phyloP scores from a whole-genome alignment of 1,140 invertebrate genomes.

The Zophobas atratus region DNA sequence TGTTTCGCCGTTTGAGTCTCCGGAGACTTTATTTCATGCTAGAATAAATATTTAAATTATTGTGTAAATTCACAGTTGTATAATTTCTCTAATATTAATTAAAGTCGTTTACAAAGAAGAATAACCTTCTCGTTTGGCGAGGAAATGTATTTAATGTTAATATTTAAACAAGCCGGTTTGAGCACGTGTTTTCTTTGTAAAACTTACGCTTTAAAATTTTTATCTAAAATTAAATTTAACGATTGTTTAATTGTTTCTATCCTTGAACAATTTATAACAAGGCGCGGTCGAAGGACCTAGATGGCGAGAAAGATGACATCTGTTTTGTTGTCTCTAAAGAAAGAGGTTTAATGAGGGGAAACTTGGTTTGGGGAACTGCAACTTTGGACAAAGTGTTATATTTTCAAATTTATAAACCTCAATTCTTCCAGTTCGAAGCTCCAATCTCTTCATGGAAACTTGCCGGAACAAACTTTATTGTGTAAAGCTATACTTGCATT shows the following conservation, averaged over 20 bases:
- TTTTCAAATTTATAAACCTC: slow-evolving; percentile 35
- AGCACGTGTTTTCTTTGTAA: not conserved
- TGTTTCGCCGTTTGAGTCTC: not conserved
- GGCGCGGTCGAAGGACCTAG: not conserved
- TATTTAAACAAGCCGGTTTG: not conserved
- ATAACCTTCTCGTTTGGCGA: not conserved
- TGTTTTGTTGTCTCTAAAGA: slow-evolving; percentile 18
- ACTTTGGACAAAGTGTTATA: slow-evolving; percentile 29
- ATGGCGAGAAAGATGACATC: slow-evolving; percentile 34
- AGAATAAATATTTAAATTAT: slow-evolving; percentile 6
- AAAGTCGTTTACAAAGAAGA: not conserved
- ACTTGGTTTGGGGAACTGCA: slow-evolving; percentile 13
- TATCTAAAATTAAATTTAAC: not conserved
- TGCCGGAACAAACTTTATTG: slow-evolving; percentile 34
- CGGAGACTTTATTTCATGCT: not conserved
- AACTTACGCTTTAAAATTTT: not conserved
- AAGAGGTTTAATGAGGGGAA: slow-evolving; percentile 20
- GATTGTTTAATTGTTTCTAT: not conserved
- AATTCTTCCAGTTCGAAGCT: slow-evolving; percentile 38
- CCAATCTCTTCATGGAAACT: slow-evolving; percentile 32
- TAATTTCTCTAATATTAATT: slow-evolving; percentile 12
- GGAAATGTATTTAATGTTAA: not conserved
- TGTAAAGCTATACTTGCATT: slow-evolving; percentile 36
- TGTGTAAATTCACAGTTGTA: slow-evolving; percentile 6
- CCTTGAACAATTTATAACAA: not conserved